Evolutionary conservation across 1,140 invertebrate genomes (phyloP), one percentile per base, ranked within the genome.

Genomic region (Anoplolepis gracilipes): DNA sequence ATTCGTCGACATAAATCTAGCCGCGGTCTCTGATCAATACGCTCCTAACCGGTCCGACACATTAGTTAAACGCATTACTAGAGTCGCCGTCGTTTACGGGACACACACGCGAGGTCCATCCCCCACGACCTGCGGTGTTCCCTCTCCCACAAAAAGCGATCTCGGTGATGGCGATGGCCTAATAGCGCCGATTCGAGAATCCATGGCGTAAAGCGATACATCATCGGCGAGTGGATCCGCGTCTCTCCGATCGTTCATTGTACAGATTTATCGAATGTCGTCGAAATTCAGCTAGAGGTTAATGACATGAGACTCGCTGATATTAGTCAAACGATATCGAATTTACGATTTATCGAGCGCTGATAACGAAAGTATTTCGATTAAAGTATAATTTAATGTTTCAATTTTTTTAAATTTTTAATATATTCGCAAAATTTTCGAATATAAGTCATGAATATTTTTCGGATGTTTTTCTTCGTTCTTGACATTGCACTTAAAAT

Each of bases 1-100:
- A 91, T 90, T 92, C 91, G 86, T 77, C 85, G 87, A 86, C 90
- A 91, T 91, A 91, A 91, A 91, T 91, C 90, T 90, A 91, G 87
- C 28, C 62, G 55, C 84, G 72, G 39, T 46, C 70, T 75, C 59
- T 33, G 82, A 85, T 90, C 90, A 84, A 88, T 90, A 59, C 57
- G 81, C 77, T 81, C 55, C 53, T 64, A 81, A 78, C 89, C 81
- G 85, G 77, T 84, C 81, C 57, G 73, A 67, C 87, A 81, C 85
- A 85, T 90, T 89, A 85, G 89, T 90, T 88, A 81, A 90, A 81
- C 85, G 73, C 62, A 46, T 49, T 55, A 70, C 84, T 78, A 69
- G 46, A 49, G 62, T 57, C 36, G 84, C 33, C 46, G 53, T 89
- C 84, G 72, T 88, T 90, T 87, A 87, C 88, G 61, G 87, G 85